Percentiles rank a stretch among this genome's conserved stretches.
Conservation (phyloP, 1,140 invertebrate genomes). For the Drosophila rhopaloa region DNA sequence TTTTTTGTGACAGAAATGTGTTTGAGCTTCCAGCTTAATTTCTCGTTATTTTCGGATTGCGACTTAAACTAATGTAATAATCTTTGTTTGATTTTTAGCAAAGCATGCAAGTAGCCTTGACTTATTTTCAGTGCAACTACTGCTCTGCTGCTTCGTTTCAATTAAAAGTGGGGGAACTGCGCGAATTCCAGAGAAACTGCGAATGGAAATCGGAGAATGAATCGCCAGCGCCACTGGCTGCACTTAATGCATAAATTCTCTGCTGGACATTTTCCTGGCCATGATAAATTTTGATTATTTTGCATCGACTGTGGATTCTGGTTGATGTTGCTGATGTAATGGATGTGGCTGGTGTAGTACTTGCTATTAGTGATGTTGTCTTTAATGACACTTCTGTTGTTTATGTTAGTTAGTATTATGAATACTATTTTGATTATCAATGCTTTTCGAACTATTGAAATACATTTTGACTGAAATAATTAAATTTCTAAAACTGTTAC, state of each 20-base stretch:
- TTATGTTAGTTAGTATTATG: conserved; percentile 18
- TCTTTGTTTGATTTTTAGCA: neutral
- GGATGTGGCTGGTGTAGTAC: conserved; percentile 31
- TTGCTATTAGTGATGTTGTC: conserved; percentile 3
- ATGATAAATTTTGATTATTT: conserved; percentile 66
- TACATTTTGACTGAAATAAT: too few relatives aligned
- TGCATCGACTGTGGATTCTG: conserved; percentile 13
- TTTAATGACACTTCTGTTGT: conserved; percentile 19
- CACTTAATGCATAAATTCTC: conserved; percentile 81
- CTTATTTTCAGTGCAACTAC: conserved; percentile 18
- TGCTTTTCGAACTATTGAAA: too few relatives aligned
- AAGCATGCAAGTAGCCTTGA: too few relatives aligned
- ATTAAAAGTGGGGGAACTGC: conserved; percentile 57
- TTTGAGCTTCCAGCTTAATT: too few relatives aligned
- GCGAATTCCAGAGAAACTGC: conserved; percentile 48
- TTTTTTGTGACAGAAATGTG: too few relatives aligned
- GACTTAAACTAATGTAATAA: neutral
- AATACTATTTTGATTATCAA: too few relatives aligned
- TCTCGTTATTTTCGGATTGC: neutral
- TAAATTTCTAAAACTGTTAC: too few relatives aligned
- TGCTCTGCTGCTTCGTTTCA: conserved; percentile 59
- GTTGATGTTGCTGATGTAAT: conserved; percentile 41
- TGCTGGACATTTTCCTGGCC: conserved; percentile 61
- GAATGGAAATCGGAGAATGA: conserved; percentile 41
- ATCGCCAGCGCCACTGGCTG: conserved; percentile 42